Conservation (phyloP, 2,113 vertebrate species). For the Nibea albiflora region DNA sequence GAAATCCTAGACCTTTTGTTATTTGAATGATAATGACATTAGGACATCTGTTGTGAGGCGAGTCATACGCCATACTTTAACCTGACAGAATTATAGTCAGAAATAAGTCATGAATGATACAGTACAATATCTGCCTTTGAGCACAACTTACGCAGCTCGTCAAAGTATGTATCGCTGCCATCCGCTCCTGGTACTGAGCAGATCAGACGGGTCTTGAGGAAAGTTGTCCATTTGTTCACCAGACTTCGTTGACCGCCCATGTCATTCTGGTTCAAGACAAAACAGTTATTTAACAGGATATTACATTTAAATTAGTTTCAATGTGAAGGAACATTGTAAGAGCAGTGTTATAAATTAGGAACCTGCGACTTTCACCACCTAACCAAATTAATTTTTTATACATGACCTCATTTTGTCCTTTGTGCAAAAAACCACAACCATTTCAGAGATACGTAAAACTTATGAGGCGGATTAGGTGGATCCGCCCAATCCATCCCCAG, state of each 20-base stretch:
- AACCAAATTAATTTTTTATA: neutral
- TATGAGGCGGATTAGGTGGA: no score
- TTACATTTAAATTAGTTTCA: neutral
- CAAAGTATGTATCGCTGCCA: conserved; percentile 92
- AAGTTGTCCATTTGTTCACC: conserved; percentile 98
- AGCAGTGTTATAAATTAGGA: neutral
- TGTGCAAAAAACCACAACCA: no score
- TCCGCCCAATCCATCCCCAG: no score
- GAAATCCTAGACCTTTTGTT: neutral
- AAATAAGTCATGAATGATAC: neutral
- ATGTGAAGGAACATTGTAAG: neutral
- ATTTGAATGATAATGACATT: neutral
- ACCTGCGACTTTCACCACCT: neutral
- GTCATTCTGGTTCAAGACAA: conserved; percentile 88
- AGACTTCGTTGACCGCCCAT: conserved; percentile 95
- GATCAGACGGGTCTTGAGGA: conserved; percentile 94
- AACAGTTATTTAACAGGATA: neutral
- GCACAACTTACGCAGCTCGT: conserved; percentile 93
- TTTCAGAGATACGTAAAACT: no score
- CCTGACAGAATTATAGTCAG: neutral
- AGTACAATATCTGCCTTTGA: neutral
- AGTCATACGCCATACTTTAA: neutral
- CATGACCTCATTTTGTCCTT: neutral
- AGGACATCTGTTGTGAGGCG: neutral
- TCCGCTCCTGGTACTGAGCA: conserved; percentile 91